A percentile compares a stretch with the other conserved stretches of the same genome.
Evolutionary conservation across 2,113 vertebrate genomes (phyloP).

Genomic region (Prunella himalayana): DNA sequence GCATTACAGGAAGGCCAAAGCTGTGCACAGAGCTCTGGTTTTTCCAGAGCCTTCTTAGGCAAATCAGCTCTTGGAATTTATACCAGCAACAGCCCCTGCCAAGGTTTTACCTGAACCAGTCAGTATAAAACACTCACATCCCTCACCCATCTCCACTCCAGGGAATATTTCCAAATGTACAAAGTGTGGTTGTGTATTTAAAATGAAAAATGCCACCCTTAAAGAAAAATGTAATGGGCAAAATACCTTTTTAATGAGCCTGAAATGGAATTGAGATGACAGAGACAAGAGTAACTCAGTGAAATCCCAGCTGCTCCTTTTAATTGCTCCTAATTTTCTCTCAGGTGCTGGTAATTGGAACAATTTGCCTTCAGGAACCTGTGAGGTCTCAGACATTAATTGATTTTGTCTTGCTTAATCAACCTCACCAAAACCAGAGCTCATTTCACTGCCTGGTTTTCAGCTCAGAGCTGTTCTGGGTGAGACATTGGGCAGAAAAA

Average conservation of each 20-base stretch:
- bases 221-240: neutral
- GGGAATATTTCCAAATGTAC: neutral
- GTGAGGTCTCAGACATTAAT: conserved; percentile 69
- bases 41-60: neutral
- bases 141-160: neutral
- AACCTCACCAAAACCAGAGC: conserved; percentile 39
- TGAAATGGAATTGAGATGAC: neutral
- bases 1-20: neutral
- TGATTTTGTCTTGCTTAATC: conserved; percentile 75
- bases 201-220: neutral
- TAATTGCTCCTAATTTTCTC: conserved; percentile 76
- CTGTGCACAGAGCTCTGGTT: neutral
- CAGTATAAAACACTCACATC: neutral
- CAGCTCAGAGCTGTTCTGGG: conserved; percentile 7
- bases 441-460: conserved; percentile 23
- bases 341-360: conserved; percentile 69
- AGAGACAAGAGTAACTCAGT: neutral
- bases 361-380: conserved; percentile 71
- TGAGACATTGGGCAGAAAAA: conserved; percentile 39
- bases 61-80: neutral
- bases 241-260: neutral
- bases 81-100: neutral
- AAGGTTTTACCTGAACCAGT: neutral
- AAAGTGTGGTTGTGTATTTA: neutral
- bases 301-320: conserved; percentile 52